These are phyloP conservation scores for Australoheros facetus DNA, from an alignment of 2,797 vertebrate genomes.

Conservation along the genomic window DNA sequence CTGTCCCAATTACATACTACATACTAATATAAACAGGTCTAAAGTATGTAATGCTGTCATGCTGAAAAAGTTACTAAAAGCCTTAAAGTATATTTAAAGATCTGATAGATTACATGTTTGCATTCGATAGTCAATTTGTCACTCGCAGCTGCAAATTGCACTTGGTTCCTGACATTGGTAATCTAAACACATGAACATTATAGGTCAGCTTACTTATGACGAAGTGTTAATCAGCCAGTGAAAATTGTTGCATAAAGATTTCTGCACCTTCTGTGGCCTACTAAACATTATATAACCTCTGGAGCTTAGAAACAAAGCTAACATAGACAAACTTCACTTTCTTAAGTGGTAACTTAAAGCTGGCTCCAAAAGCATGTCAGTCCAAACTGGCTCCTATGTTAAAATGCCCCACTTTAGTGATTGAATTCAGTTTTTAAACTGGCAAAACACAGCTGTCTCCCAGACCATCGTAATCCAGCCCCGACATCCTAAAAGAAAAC, in stretches of 20 bases:
- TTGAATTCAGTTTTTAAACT: neutral
- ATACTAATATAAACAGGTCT: slow-evolving; percentile 30
- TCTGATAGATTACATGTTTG: too few relatives aligned
- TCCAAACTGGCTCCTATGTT: too few relatives aligned
- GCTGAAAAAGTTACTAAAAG: neutral
- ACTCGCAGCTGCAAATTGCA: neutral
- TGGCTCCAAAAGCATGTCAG: too few relatives aligned
- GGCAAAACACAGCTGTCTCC: too few relatives aligned
- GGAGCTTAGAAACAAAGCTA: neutral
- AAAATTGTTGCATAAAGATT: neutral
- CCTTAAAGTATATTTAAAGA: neutral
- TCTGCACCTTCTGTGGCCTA: neutral
- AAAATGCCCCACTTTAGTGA: neutral
- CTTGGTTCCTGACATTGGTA: neutral
- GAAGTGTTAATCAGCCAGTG: fast-evolving
- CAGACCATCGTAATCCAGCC: too few relatives aligned
- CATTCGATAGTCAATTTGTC: neutral
- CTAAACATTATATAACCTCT: neutral
- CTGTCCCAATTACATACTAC: slow-evolving; percentile 48
- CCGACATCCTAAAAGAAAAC: too few relatives aligned
- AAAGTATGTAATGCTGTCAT: neutral
- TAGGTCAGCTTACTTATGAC: neutral
- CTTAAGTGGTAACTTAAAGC: too few relatives aligned
- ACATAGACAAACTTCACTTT: neutral
- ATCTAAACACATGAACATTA: neutral